Evolutionary conservation across 2,113 vertebrate species (phyloP).

Genomic region (Parus major): DNA sequence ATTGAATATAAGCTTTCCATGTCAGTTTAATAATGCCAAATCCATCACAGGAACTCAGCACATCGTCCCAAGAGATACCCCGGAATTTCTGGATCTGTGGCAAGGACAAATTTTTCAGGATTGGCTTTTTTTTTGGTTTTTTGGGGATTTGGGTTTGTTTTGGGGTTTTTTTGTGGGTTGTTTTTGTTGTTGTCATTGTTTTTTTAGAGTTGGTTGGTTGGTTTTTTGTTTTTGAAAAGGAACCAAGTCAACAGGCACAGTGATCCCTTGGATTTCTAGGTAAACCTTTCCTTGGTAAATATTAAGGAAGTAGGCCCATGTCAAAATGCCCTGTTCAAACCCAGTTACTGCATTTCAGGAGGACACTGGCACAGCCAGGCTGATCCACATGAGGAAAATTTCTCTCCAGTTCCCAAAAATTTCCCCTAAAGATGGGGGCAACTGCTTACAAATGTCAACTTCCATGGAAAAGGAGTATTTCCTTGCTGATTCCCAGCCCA

Average conservation of each 20-base stretch:
- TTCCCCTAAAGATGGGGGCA: not conserved
- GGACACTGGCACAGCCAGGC: not conserved
- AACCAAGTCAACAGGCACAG: not conserved
- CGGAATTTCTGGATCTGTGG: not conserved
- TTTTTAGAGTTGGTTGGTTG: too few species aligned
- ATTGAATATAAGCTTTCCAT: not conserved
- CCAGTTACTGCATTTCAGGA: not conserved
- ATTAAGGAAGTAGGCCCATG: not conserved
- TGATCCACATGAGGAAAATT: not conserved
- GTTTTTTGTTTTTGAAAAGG: not conserved
- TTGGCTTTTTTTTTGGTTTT: not conserved
- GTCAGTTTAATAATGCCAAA: not conserved
- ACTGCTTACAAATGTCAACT: not conserved
- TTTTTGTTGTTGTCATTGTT: too few species aligned
- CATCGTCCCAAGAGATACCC: not conserved
- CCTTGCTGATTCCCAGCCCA: not conserved
- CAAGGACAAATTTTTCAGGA: not conserved
- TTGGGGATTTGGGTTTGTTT: too few species aligned
- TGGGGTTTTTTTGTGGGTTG: not conserved
- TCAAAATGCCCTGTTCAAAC: not conserved
- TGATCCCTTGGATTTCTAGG: not conserved
- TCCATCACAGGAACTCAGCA: not conserved
- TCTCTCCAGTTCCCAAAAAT: not conserved
- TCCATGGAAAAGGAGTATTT: not conserved
- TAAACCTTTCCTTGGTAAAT: not conserved